Base-by-base conservation (phyloP, 2,888 invertebrate genomes). In the Lymantria monacha region DNA sequence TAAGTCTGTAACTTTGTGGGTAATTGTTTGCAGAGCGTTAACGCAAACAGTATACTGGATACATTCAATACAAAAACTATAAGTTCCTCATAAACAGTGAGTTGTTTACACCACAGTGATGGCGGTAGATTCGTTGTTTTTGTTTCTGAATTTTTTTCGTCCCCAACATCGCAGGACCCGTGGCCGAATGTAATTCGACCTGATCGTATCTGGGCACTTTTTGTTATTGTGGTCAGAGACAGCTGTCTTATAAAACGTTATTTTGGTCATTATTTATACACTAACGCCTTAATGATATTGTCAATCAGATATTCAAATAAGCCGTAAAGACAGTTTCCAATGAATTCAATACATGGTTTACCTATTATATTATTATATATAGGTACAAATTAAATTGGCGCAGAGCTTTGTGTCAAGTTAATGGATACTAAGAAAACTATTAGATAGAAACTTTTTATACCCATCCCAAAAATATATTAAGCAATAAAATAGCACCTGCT, bases 161-260 rank as follows among this genome's bases (percentile, higher is more conserved):
- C 85, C 73, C 55, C 70, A 63, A 61, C 66, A 66, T 62, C 64
- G 60, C 67, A 65, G 70, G 69, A 67, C 79, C 83, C 84, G 72
- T 83, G 83, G 86, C 81, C 81, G 67, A 84, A 83, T 83, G 90
- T 86, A 91, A 91, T 81, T 79, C 81, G 90, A 90, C 83, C 91
- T 88, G 90, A 90, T 90, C 79, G 77, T 90, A 91, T 90, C 91
- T 74, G 79, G 66, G 74, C 74, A 76, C 74, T 90, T 89, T 91
- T 90, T 90, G 86, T 76, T 72, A 75, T 75, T 87, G 90, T 78
- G 89, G 91, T 90, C 88, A 88, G 82, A 70, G 76, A 79, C 91
- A 91, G 90, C 89, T 91, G 91, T 81, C 75, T 70, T 72, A 76
- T 81, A 81, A 79, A 83, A 75, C 66, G 66, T 10, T 79, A 74